phyloP scores from a whole-genome alignment of 2,888 invertebrate species.

The Trichopria drosophilae region DNA sequence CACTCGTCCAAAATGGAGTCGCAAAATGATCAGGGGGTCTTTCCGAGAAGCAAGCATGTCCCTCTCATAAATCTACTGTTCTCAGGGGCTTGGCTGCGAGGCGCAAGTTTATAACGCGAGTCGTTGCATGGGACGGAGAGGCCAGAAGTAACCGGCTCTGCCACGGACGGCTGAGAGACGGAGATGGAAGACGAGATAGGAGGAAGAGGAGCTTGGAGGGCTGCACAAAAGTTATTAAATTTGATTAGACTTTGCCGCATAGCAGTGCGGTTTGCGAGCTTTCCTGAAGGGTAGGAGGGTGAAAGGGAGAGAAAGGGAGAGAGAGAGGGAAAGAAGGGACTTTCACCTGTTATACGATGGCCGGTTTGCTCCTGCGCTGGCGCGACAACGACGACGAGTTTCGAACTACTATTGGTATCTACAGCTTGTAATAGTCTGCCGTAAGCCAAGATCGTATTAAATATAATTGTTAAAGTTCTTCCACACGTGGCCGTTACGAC shows the following conservation, averaged over 20 bases:
- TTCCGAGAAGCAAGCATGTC: slow-evolving; percentile 46
- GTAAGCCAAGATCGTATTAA: slow-evolving; percentile 48
- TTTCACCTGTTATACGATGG: slow-evolving; percentile 43
- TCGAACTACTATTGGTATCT: slow-evolving; percentile 45
- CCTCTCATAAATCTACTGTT: slow-evolving; percentile 49
- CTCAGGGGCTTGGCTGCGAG: slow-evolving; percentile 38
- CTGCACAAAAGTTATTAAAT: slow-evolving; percentile 56
- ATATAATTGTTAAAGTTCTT: slow-evolving; percentile 56
- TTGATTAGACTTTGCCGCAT: slow-evolving; percentile 53
- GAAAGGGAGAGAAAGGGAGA: slow-evolving; percentile 34
- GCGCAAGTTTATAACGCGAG: slow-evolving; percentile 48
- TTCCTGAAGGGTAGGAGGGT: slow-evolving; percentile 37
- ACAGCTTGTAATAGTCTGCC: slow-evolving; percentile 38
- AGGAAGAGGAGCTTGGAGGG: slow-evolving; percentile 32
- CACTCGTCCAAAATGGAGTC: slow-evolving; percentile 40
- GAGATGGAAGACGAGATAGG: slow-evolving; percentile 27
- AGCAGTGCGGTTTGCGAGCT: slow-evolving; percentile 33
- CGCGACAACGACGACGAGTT: slow-evolving; percentile 43
- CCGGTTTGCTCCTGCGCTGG: slow-evolving; percentile 7
- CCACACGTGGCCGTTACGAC: slow-evolving; percentile 47
- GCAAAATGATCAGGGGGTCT: slow-evolving; percentile 44
- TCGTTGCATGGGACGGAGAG: slow-evolving; percentile 30
- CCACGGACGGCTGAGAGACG: slow-evolving; percentile 20
- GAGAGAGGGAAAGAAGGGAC: slow-evolving; percentile 40
- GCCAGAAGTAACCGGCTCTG: slow-evolving; percentile 12